phyloP scores from a whole-genome alignment of 2,888 invertebrate genomes.

The Aphidoletes aphidimyza region DNA sequence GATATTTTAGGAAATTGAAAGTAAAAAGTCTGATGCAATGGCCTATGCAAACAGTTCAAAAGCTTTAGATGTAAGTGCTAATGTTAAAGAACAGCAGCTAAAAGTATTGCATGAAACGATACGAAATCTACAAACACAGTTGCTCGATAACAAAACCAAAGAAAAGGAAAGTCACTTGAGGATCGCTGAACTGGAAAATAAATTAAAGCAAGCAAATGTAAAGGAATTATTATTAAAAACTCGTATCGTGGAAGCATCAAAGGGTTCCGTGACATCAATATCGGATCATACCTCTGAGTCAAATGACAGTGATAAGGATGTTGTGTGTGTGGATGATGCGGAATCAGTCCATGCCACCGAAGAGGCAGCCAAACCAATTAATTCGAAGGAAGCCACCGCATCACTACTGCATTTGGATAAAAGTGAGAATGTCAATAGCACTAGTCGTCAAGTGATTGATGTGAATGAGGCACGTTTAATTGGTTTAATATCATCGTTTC shows the following conservation, averaged over 20 bases:
- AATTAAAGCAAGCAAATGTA: constrained; percentile 65
- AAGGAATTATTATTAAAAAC: constrained; percentile 66
- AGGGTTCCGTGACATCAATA: constrained; percentile 56
- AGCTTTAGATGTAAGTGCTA: constrained; percentile 69
- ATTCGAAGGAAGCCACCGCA: too few relatives aligned
- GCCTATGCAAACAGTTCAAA: constrained; percentile 83
- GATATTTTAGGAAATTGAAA: constrained; percentile 82
- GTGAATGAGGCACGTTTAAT: constrained; percentile 74
- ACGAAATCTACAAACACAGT: constrained; percentile 66
- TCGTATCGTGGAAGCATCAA: constrained; percentile 63
- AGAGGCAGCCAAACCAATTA: not conserved
- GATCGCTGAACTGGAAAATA: constrained; percentile 64
- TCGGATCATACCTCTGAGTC: constrained; percentile 60
- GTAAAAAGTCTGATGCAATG: constrained; percentile 88
- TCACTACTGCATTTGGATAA: too few relatives aligned
- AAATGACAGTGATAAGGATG: constrained; percentile 58
- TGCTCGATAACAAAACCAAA: constrained; percentile 64
- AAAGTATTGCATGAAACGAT: constrained; percentile 69
- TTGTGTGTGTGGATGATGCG: constrained; percentile 1
- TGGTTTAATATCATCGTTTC: constrained; percentile 87
- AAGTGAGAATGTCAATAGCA: not conserved
- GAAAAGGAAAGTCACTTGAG: constrained; percentile 64
- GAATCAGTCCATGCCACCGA: not conserved
- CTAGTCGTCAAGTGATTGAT: constrained; percentile 7
- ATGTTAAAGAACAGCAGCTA: constrained; percentile 87